Evolutionary conservation across 2,797 vertebrate species (phyloP), one percentile per base, ranked within the genome.

Genomic region (Molossus alvarezi): DNA sequence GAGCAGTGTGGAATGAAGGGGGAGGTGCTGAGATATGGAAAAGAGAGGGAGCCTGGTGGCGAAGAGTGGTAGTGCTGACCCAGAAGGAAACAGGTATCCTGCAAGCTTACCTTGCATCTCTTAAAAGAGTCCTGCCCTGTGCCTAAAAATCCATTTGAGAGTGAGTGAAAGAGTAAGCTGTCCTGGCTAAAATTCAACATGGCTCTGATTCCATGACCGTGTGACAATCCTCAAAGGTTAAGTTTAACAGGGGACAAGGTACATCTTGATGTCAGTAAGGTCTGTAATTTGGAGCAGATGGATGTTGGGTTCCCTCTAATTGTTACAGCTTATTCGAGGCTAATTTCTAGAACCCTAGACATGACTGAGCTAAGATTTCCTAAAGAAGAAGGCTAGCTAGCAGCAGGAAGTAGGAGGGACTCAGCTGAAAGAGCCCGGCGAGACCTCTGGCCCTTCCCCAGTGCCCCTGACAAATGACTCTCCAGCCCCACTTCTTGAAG

Each of bases 201-300:
- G 51, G 25, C 25, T 94, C 87, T 83, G 33, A 10, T n/a, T 82
- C 90, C 45, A 6, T 57, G 41, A 73, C 81, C 37, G 27, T 48
- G 53, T 90, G 58, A 65, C 29, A 12, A 9, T 92, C n/a, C n/a
- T 95, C 79, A 80, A 69, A 58, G 37, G 10, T 45, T n/a, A 88
- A 41, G 67, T 17, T 60, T 76, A 71, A 21, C 1, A 48, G 48
- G 5, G 29, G 23, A 76, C 41, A 92, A 51, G 41, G 62, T 45
- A 27, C 8, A n/a, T 65, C 51, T 33, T 80, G 41, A 88, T 37
- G 45, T 94, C 73, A 20, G 6, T 65, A 37, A 81, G 71, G 45
- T 41, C 60, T 92, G 6, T 65, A 53, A 33, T 83, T 88, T 93
- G 82, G 57, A 91, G 25, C n/a, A 57, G 27, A 53, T 12, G 17